A percentile compares a stretch with the other conserved stretches of the same genome.
phyloP scores from a whole-genome alignment of 1,140 invertebrate genomes.

The Asobara japonica region DNA sequence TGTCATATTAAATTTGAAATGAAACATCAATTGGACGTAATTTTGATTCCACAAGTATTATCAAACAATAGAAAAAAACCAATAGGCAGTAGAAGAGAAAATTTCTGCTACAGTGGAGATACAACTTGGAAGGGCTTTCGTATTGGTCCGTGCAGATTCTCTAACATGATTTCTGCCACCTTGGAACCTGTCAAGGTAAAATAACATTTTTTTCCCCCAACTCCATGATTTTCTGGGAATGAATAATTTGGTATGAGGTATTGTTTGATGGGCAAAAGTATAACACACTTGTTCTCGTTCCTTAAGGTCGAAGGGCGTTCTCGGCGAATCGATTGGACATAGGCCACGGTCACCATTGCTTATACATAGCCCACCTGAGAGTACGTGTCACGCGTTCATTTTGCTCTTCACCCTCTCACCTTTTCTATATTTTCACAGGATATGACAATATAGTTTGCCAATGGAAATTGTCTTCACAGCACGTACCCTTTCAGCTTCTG shows the following conservation, averaged over 20 bases:
- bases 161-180: no score
- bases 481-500: not conserved
- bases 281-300: not conserved
- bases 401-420: not conserved
- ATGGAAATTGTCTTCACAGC: not conserved
- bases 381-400: slow-evolving; percentile 5
- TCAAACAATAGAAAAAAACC: no score
- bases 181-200: no score
- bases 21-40: no score
- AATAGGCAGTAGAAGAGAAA: no score
- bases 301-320: slow-evolving; percentile 40
- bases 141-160: no score
- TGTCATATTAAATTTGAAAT: no score
- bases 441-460: not conserved
- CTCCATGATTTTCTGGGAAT: not conserved
- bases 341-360: slow-evolving; percentile 44
- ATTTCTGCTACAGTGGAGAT: no score
- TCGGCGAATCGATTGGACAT: slow-evolving; percentile 42
- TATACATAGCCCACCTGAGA: not conserved
- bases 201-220: no score
- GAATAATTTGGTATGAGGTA: not conserved
- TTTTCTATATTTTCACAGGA: not conserved
- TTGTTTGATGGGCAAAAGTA: not conserved
- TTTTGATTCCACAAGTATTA: no score
- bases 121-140: no score